These are phyloP conservation scores for Menidia beryllina DNA, from an alignment of 2,113 vertebrate genomes.

Conservation along the genomic window DNA sequence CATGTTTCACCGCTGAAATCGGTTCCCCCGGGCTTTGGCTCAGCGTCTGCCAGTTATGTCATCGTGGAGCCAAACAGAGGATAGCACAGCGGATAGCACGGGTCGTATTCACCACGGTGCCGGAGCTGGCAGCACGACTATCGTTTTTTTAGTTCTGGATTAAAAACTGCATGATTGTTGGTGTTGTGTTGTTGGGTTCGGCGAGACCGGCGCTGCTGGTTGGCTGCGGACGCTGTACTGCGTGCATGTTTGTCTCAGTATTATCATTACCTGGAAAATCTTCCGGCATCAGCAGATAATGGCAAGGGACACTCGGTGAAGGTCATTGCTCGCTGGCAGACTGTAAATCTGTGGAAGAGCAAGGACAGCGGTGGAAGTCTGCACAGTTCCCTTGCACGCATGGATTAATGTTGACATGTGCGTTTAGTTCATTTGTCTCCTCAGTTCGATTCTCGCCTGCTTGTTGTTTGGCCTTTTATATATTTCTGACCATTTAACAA, in stretches of 20 bases:
- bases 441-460: slow-evolving; percentile 1
- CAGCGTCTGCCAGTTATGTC: slow-evolving; percentile 52
- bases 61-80: slow-evolving; percentile 59
- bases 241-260: slow-evolving; percentile 20
- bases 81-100: slow-evolving; percentile 30
- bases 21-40: slow-evolving; percentile 43
- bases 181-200: background rate
- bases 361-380: slow-evolving; percentile 22
- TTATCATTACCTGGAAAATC: slow-evolving; percentile 63
- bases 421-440: slow-evolving; percentile 22
- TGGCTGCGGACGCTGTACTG: background rate
- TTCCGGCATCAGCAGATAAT: slow-evolving; percentile 54
- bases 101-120: slow-evolving; percentile 40
- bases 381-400: slow-evolving; percentile 8
- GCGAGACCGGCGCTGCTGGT: slow-evolving; percentile 5
- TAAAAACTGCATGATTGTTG: slow-evolving; percentile 23
- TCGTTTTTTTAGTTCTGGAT: slow-evolving; percentile 19
- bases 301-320: slow-evolving; percentile 62
- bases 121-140: slow-evolving; percentile 21
- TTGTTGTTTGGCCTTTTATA: slow-evolving; percentile 30
- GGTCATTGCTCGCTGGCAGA: slow-evolving; percentile 52
- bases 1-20: slow-evolving; percentile 52
- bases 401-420: slow-evolving; percentile 12
- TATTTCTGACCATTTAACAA: slow-evolving; percentile 22
- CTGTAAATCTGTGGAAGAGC: slow-evolving; percentile 16